A percentile compares a stretch with the other conserved stretches of the same genome.
phyloP scores from a whole-genome alignment of 1,140 invertebrate species.

The Chironomus striatipennis region DNA sequence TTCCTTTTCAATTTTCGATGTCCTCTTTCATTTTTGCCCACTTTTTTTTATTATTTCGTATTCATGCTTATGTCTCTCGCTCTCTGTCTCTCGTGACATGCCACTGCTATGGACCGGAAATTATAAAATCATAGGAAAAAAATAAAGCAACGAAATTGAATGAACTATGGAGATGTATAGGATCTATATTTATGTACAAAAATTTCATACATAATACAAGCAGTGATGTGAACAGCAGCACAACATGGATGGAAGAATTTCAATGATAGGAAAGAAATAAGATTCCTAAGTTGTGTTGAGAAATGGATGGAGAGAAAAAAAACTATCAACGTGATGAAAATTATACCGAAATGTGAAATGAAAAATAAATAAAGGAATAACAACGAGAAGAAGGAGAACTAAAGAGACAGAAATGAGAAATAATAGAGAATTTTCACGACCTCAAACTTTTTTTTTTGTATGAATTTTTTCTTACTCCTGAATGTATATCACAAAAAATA shows the following conservation, averaged over 20 bases:
- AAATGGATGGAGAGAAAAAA: not conserved
- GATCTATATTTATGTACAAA: too few species aligned
- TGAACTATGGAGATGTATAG: not conserved
- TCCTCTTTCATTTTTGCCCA: too few species aligned
- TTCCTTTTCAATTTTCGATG: too few species aligned
- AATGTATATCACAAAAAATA: too few species aligned
- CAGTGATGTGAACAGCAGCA: too few species aligned
- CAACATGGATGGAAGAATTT: not conserved
- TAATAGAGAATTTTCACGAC: not conserved
- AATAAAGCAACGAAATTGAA: not conserved
- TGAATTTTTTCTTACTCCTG: too few species aligned
- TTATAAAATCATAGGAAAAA: not conserved
- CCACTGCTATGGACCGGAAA: not conserved
- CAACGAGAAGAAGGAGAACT: too few species aligned
- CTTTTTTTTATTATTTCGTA: too few species aligned
- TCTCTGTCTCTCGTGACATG: not conserved
- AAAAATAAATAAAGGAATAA: not conserved
- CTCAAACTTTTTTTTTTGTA: not conserved
- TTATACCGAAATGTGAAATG: not conserved
- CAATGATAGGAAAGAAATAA: not conserved
- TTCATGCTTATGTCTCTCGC: not conserved
- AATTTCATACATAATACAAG: too few species aligned
- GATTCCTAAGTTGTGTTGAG: not conserved
- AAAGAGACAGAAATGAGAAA: not conserved
- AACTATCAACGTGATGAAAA: not conserved